phyloP scores from a whole-genome alignment of 2,113 vertebrate species.

The Labrus mixtus region DNA sequence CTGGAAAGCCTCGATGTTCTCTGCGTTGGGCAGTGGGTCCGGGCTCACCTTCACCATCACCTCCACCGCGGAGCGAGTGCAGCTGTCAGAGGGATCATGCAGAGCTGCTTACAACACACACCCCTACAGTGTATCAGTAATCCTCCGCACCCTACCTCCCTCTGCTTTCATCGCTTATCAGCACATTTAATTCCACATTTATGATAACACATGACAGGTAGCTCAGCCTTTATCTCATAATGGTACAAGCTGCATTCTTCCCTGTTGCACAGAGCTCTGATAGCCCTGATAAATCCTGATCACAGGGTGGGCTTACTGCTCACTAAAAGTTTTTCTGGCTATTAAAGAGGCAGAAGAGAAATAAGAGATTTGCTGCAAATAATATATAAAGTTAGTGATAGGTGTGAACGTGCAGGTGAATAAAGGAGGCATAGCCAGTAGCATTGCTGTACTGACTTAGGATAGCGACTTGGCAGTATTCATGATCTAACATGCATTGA shows the following conservation, averaged over 20 bases:
- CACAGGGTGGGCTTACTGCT: constrained; percentile 57
- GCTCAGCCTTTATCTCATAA: constrained; percentile 71
- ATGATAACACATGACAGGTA: constrained; percentile 82
- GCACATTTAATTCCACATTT: constrained; percentile 77
- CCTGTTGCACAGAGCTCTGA: constrained; percentile 18
- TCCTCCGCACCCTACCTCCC: constrained; percentile 72
- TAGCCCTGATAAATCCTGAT: constrained; percentile 53
- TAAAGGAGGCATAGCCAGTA: constrained; percentile 2
- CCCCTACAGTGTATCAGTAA: constrained; percentile 64
- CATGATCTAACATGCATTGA: too few relatives aligned
- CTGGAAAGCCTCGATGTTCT: constrained; percentile 67
- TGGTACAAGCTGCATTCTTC: constrained; percentile 77
- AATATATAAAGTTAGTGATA: constrained; percentile 25
- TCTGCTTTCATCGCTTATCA: constrained; percentile 80
- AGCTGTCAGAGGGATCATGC: constrained; percentile 74
- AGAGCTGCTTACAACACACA: constrained; percentile 71
- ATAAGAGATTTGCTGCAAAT: constrained; percentile 25
- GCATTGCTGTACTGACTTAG: not conserved
- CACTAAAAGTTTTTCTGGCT: constrained; percentile 61
- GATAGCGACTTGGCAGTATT: too few relatives aligned
- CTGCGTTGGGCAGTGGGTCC: constrained; percentile 41
- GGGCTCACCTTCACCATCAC: constrained; percentile 70
- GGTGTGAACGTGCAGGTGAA: constrained; percentile 21
- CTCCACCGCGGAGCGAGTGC: constrained; percentile 68
- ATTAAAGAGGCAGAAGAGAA: constrained; percentile 34